Evolutionary conservation across 1,140 invertebrate species (phyloP), one percentile per base, ranked within the genome.

Genomic region (Camponotus floridanus): DNA sequence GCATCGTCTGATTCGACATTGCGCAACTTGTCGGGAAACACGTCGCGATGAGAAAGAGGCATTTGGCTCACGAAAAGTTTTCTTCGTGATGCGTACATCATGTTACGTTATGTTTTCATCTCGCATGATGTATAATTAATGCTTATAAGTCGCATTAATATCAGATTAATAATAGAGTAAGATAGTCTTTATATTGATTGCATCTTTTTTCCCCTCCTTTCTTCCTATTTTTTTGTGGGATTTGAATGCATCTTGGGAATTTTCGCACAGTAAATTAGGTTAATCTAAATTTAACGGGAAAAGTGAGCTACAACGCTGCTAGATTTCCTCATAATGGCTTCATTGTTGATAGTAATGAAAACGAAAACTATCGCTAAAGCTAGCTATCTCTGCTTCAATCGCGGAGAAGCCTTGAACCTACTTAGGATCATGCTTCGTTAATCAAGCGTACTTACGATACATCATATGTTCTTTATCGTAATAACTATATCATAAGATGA

Each of bases 231-330:
- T 73, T 79, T 81, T 57, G n/a, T 61, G 74, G 26, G 11, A 79
- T 21, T 88, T 80, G 18, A 76, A 59, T 74, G 13, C 36, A 18
- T 74, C 73, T 86, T 86, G 87, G 26, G 68, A 89, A 86, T 26
- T 13, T 86, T 89, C 87, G 45, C 88, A 89, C 81, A 51, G 6
- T 26, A 31, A 81, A 86, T 88, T 74, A 18, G 68, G 61, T 79
- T 65, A 80, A n/a, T 70, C 9, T 31, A 31, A 88, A 73, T 85
- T 86, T 86, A 45, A 18, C 11, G 18, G 11, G 21, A 78, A 71
- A 85, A 83, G 36, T 61, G 15, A 21, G 51, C 36, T 74, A 39
- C 55, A 18, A 21, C 13, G 5, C 79, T 18, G 55, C 4, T 81
- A 33, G 9, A 73, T 18, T 45, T 57, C 45, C 33, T 45, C 15